These are phyloP conservation scores for Lucifuga dentata DNA, from an alignment of 2,113 vertebrate genomes.

Conservation along the genomic window DNA sequence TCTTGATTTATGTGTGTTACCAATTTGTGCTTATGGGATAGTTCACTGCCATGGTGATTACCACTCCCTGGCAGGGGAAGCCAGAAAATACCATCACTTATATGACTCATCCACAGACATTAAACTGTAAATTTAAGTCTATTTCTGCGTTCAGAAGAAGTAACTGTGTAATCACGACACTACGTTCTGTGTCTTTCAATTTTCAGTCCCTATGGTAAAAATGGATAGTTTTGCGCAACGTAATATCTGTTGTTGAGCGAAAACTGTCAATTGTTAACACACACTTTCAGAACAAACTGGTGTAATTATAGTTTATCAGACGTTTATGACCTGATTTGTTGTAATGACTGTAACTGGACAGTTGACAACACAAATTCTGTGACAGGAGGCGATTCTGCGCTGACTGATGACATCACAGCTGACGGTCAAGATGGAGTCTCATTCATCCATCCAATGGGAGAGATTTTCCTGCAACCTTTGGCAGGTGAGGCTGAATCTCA, in stretches of 20 bases:
- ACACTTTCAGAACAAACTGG: no score
- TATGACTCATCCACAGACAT: background rate
- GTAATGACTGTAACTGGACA: background rate
- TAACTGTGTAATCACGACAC: no score
- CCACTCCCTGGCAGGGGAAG: no score
- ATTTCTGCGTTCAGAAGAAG: no score
- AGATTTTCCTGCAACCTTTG: constrained; percentile 91
- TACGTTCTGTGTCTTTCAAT: background rate
- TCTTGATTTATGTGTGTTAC: background rate
- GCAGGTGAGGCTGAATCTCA: constrained; percentile 81
- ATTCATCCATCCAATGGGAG: constrained; percentile 88
- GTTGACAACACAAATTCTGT: background rate
- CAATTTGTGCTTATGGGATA: background rate
- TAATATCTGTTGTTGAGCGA: no score
- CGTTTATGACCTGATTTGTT: background rate
- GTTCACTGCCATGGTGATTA: background rate
- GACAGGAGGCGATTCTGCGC: constrained; percentile 87
- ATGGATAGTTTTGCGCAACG: background rate
- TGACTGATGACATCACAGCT: constrained; percentile 85
- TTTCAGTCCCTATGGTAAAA: background rate
- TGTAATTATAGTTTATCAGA: background rate
- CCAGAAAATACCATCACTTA: no score
- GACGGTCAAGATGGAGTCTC: constrained; percentile 90
- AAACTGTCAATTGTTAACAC: no score
- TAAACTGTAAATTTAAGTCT: background rate